Evolutionary conservation across 2,888 invertebrate genomes (phyloP).

Genomic region (Folsomia manolachei): DNA sequence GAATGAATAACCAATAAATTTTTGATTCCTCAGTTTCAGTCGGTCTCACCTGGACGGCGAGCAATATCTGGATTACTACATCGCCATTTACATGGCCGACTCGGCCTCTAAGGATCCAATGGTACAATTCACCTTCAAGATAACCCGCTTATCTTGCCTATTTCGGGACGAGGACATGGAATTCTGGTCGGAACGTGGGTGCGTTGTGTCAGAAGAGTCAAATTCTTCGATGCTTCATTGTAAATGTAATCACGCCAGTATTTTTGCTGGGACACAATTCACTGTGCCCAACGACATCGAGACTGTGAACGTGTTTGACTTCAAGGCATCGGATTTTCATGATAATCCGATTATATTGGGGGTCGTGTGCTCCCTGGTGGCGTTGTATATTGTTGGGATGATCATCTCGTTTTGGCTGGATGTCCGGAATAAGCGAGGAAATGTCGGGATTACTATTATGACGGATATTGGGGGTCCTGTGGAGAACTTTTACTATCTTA

Average conservation of each 20-base stretch:
- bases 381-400: slow-evolving; percentile 30
- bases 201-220: slow-evolving; percentile 17
- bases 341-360: slow-evolving; percentile 36
- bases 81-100: slow-evolving; percentile 26
- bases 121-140: slow-evolving; percentile 15
- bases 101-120: background rate
- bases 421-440: slow-evolving; percentile 15
- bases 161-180: slow-evolving; percentile 31
- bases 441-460: slow-evolving; percentile 41
- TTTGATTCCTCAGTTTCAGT: background rate
- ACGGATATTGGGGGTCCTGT: slow-evolving; percentile 30
- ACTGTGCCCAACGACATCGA: slow-evolving; percentile 28
- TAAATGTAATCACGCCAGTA: slow-evolving; percentile 38
- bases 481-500: slow-evolving; percentile 30
- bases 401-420: slow-evolving; percentile 30
- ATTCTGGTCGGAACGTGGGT: slow-evolving; percentile 37
- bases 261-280: slow-evolving; percentile 37
- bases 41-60: background rate
- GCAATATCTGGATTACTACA: slow-evolving; percentile 31
- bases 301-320: slow-evolving; percentile 22
- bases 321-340: slow-evolving; percentile 26
- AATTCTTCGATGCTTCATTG: slow-evolving; percentile 20
- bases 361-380: slow-evolving; percentile 28
- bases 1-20: too few relatives aligned
- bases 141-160: slow-evolving; percentile 30